A percentile compares a stretch with the other conserved stretches of the same genome.
Conservation (phyloP, 2,113 vertebrate genomes). For the Pituophis catenifer region DNA sequence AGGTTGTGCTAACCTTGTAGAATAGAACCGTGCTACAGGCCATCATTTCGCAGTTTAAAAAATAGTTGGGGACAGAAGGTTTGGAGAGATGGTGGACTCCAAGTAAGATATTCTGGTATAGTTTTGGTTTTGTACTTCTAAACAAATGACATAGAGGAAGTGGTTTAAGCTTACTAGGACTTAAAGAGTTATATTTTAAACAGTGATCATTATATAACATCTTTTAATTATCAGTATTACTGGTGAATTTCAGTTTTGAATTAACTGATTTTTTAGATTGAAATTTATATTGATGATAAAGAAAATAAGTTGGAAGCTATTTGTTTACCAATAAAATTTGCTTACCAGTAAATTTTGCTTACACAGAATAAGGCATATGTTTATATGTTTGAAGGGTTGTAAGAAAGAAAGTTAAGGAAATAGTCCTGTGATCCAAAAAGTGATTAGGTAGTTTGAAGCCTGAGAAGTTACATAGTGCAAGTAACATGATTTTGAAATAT, state of each 20-base stretch:
- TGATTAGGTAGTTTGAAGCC: neutral
- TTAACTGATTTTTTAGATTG: slow-evolving; percentile 9
- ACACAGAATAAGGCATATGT: neutral
- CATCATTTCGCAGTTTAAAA: neutral
- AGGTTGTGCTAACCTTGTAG: neutral
- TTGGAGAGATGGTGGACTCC: neutral
- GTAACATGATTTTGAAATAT: slow-evolving; percentile 18
- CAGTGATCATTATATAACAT: slow-evolving; percentile 13
- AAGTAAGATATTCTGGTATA: neutral
- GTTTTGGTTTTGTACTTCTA: neutral
- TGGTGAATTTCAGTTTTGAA: slow-evolving; percentile 18
- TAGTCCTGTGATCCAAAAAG: neutral
- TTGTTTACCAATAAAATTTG: slow-evolving; percentile 22
- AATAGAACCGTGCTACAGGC: neutral
- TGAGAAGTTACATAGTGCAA: neutral
- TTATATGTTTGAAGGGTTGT: slow-evolving; percentile 3
- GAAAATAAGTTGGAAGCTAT: slow-evolving; percentile 15
- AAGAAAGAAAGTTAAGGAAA: neutral
- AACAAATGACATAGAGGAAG: neutral
- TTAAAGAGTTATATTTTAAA: slow-evolving; percentile 16
- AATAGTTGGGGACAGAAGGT: neutral
- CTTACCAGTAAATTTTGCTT: slow-evolving; percentile 19
- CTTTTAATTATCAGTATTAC: slow-evolving; percentile 39
- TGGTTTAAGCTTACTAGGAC: slow-evolving; percentile 18
- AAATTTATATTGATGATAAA: slow-evolving; percentile 4